phyloP scores from a whole-genome alignment of 2,888 invertebrate species.

The Lepidochitona cinerea region DNA sequence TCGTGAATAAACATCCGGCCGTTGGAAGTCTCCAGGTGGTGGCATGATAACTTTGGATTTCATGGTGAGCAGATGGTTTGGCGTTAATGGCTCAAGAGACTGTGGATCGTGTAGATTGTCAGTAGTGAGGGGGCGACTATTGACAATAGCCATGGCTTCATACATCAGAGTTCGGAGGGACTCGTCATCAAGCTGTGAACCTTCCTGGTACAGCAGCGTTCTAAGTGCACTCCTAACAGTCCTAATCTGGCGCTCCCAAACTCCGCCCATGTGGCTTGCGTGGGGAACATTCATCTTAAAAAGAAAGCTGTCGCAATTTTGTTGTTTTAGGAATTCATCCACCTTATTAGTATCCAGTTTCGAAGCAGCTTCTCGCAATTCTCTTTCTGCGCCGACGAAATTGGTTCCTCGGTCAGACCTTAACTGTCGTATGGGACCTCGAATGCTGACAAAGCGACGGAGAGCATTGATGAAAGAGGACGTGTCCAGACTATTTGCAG shows the following conservation, averaged over 20 bases:
- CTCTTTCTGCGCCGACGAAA: slow-evolving; percentile 22
- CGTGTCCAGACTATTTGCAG: not conserved
- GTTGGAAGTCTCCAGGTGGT: slow-evolving; percentile 33
- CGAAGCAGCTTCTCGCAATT: slow-evolving; percentile 8
- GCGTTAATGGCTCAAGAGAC: too few relatives aligned
- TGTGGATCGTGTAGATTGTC: too few relatives aligned
- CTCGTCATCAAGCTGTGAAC: slow-evolving; percentile 20
- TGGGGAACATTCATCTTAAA: slow-evolving; percentile 17
- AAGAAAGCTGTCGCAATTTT: slow-evolving; percentile 12
- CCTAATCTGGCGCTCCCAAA: slow-evolving; percentile 28
- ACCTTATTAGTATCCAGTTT: slow-evolving; percentile 20
- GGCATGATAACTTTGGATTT: slow-evolving; percentile 20
- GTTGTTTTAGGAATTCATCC: not conserved
- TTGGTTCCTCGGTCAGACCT: too few relatives aligned
- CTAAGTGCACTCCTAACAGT: slow-evolving; percentile 18
- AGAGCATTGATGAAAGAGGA: slow-evolving; percentile 10
- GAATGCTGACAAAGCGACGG: slow-evolving; percentile 10
- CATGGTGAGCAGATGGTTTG: too few relatives aligned
- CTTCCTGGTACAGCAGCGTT: slow-evolving; percentile 6
- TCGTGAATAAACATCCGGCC: slow-evolving; percentile 27
- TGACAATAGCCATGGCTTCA: slow-evolving; percentile 23
- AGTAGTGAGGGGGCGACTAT: too few relatives aligned
- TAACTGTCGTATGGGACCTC: too few relatives aligned
- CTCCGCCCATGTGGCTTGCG: slow-evolving; percentile 26
- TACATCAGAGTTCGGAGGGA: slow-evolving; percentile 19